Conservation (phyloP, 2,113 vertebrate genomes). For the Todiramphus chloris region DNA sequence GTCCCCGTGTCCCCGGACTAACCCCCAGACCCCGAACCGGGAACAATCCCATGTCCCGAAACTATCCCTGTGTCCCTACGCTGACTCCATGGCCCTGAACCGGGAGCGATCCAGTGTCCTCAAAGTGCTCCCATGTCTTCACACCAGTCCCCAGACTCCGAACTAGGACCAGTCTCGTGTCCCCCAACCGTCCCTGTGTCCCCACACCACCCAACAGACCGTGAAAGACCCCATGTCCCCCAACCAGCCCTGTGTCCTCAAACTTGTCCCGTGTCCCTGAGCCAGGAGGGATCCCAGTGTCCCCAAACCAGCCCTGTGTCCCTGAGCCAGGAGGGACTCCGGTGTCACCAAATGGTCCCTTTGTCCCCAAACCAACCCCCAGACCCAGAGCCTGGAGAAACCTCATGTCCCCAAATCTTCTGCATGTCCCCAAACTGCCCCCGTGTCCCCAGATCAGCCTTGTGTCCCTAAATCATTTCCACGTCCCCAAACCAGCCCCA, state of each 20-base stretch:
- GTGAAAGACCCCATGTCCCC: neutral
- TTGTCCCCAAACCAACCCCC: neutral
- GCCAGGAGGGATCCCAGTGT: neutral
- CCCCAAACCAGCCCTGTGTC: neutral
- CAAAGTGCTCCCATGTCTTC: neutral
- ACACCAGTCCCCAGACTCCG: fast-evolving
- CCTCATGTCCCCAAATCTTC: neutral
- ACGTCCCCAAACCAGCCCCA: neutral
- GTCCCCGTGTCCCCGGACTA: no score
- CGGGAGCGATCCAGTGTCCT: fast-evolving
- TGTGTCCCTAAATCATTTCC: no score
- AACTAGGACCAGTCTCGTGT: neutral
- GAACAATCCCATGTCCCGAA: fast-evolving
- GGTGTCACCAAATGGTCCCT: neutral
- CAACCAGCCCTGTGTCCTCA: neutral
- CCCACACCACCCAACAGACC: no score
- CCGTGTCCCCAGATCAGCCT: no score
- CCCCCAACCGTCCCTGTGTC: neutral
- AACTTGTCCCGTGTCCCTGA: neutral
- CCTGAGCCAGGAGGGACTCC: neutral
- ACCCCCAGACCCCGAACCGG: neutral
- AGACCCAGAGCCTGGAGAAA: neutral
- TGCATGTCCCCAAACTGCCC: no score
- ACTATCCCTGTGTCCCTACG: neutral
- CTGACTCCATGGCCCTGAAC: fast-evolving